Evolutionary conservation across 2,888 invertebrate genomes (phyloP), one percentile per base, ranked within the genome.

Genomic region (Epistrophe eligans): DNA sequence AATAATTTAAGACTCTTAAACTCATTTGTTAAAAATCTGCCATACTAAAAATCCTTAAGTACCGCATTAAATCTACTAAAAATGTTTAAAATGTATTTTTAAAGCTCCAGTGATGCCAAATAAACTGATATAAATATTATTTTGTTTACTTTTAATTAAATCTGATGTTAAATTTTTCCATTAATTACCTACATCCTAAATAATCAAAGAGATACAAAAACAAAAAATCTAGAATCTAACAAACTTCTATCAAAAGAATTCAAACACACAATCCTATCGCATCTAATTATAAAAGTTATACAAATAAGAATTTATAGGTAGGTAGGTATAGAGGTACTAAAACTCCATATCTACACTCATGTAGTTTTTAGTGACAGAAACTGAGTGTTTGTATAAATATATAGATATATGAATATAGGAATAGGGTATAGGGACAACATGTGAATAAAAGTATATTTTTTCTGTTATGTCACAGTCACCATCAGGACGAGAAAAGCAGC

Each of bases 281-380:
- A 77, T 71, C 80, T 84, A 84, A 84, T 84, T 84, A 84, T 80
- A 52, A 76, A 84, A 84, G 66, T 73, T 84, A 50, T 77, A 19
- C 77, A 77, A 81, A 84, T 76, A 52, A 66, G 48, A 76, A 70
- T 43, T 32, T 45, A n/a, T n/a, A n/a, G n/a, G n/a, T n/a, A n/a
- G 11, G 24, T 24, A 24, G 2, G 24, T 24, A 24, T 2, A 24
- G 1, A 24, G 2, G 2, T 60, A 11, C 48, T 45, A 19, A 57
- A 55, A n/a, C 38, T 70, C 35, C 13, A 11, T n/a, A 57, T 17
- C 43, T 19, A n/a, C 13, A 24, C 10, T 7, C 13, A 24, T 40
- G 48, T 38, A 55, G 32, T 48, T 32, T 48, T 66, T 24, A 48
- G 48, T 48, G 76, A 81, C 77, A 40, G 1, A 62, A 2, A 7